Evolutionary conservation across 2,797 vertebrate species (phyloP).

Genomic region (Pteronotus mesoamericanus): DNA sequence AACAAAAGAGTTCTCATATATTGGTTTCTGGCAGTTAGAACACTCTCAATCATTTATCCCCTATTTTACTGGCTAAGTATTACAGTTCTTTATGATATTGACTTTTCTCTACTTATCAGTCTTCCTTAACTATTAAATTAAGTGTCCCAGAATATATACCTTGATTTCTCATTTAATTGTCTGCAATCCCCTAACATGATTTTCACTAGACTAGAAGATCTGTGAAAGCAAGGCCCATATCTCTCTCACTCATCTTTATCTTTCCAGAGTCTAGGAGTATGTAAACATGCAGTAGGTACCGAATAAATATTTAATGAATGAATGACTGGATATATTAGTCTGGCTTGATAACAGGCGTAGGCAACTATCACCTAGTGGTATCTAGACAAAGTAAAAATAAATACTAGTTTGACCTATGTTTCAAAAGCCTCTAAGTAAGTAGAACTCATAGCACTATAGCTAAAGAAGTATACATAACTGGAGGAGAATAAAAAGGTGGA

Average conservation of each 20-base stretch:
- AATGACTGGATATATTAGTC: neutral
- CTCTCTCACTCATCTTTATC: neutral
- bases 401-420: neutral
- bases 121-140: neutral
- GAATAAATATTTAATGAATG: neutral
- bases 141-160: neutral
- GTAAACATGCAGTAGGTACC: neutral
- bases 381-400: conserved; percentile 8
- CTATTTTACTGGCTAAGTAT: neutral
- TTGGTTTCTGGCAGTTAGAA: neutral
- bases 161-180: neutral
- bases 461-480: neutral
- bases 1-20: neutral
- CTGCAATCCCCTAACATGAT: neutral
- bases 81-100: neutral
- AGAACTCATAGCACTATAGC: neutral
- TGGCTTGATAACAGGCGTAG: neutral
- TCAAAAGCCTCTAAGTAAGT: neutral
- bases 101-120: neutral
- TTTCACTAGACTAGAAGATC: conserved; percentile 1
- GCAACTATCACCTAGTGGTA: neutral
- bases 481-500: neutral
- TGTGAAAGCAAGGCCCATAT: neutral
- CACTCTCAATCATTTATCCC: neutral
- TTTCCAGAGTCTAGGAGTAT: neutral